A percentile compares a stretch with the other conserved stretches of the same genome.
These are phyloP conservation scores for Melanotaenia duboulayi DNA, from an alignment of 2,113 vertebrate species.

Conservation along the genomic window DNA sequence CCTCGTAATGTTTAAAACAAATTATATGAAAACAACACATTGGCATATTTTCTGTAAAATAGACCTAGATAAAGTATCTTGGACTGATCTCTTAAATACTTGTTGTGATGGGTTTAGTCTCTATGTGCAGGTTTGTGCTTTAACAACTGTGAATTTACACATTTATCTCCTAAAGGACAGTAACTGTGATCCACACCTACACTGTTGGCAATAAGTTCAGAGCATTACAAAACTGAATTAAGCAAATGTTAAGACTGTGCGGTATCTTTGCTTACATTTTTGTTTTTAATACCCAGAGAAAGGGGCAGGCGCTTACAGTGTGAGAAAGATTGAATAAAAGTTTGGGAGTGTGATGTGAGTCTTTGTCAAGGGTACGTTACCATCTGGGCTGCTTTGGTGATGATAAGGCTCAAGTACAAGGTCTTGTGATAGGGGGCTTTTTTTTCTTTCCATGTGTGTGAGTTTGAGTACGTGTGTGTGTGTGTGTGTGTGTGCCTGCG, in stretches of 20 bases:
- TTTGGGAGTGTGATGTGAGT: constrained; percentile 75
- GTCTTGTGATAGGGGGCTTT: constrained; percentile 68
- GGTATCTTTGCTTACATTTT: constrained; percentile 13
- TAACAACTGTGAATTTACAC: constrained; percentile 17
- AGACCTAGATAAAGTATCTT: background rate
- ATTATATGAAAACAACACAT: background rate
- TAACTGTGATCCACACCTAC: constrained; percentile 18
- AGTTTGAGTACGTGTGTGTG: constrained; percentile 30
- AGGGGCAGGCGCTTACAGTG: constrained; percentile 34
- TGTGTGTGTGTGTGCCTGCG: constrained; percentile 24
- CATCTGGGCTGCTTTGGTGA: constrained; percentile 78
- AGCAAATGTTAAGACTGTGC: constrained; percentile 21
- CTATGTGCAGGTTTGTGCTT: constrained; percentile 5
- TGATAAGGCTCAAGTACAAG: constrained; percentile 88
- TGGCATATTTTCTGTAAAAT: background rate
- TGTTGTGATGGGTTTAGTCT: background rate
- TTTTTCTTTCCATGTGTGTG: constrained; percentile 13
- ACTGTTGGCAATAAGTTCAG: constrained; percentile 11
- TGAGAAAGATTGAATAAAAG: constrained; percentile 63
- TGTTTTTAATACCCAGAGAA: constrained; percentile 6
- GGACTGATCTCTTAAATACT: background rate
- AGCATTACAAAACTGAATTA: constrained; percentile 3
- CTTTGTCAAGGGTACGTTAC: constrained; percentile 84
- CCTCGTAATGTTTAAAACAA: background rate
- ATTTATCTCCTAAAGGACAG: constrained; percentile 7